These are phyloP conservation scores for Pocillopora damicornis DNA, from an alignment of 64 coral and sea anemone genomes.

Conservation along the genomic window DNA sequence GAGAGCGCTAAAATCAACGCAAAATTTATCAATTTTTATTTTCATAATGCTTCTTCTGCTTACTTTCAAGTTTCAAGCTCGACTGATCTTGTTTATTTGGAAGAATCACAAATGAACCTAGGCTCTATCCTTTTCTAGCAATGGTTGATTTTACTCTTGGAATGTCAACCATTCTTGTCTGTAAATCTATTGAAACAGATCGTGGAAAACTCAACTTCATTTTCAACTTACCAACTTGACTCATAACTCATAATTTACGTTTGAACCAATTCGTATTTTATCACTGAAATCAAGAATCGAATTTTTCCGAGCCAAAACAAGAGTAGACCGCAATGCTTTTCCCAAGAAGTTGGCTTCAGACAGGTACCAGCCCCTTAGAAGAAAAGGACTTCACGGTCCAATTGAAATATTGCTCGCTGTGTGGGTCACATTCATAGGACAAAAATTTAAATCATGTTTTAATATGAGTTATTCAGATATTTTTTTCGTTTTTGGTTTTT, in stretches of 20 bases:
- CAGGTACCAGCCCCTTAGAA: slow-evolving; percentile 12
- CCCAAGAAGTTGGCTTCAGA: background rate
- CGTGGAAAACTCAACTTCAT: no score
- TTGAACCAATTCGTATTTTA: no score
- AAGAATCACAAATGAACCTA: no score
- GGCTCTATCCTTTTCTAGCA: no score
- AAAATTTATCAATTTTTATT: background rate
- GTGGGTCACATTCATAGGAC: background rate
- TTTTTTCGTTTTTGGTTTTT: background rate
- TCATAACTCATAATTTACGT: no score
- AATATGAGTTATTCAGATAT: background rate
- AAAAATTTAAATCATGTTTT: slow-evolving; percentile 11
- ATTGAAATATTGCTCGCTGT: background rate
- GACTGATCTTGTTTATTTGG: no score
- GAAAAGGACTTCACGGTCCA: background rate
- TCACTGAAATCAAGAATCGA: background rate
- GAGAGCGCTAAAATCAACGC: background rate
- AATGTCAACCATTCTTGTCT: no score
- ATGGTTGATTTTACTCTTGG: no score
- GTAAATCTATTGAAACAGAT: no score
- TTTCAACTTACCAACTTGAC: no score
- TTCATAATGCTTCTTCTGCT: background rate
- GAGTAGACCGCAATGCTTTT: background rate
- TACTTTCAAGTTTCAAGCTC: no score
- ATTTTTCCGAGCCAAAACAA: background rate